A percentile compares a stretch with the other conserved stretches of the same genome.
Conservation (phyloP, 2,113 vertebrate species). For the Trochalopteron elliotii region DNA sequence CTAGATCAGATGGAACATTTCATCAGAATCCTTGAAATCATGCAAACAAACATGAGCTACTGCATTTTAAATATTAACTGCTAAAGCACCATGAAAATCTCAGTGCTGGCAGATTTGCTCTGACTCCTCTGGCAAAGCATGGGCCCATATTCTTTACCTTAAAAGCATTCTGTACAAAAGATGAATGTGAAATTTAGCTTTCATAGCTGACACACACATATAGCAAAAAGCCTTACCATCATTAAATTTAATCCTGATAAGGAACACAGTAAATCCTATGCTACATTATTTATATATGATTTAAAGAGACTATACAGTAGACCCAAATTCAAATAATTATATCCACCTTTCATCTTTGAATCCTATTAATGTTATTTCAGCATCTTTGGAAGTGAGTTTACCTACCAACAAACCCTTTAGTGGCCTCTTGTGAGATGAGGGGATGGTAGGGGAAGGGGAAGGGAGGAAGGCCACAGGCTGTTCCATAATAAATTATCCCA, state of each 20-base stretch:
- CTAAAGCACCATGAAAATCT: slow-evolving; percentile 17
- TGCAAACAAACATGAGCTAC: slow-evolving; percentile 2
- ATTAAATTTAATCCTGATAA: neutral
- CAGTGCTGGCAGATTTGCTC: neutral
- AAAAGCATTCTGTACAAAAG: neutral
- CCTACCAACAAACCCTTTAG: neutral
- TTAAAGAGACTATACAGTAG: neutral
- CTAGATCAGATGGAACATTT: slow-evolving; percentile 33
- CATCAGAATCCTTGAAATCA: slow-evolving; percentile 29
- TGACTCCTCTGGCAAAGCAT: neutral
- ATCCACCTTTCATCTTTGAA: neutral
- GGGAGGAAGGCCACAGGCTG: neutral
- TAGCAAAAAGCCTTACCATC: neutral
- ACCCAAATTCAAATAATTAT: neutral
- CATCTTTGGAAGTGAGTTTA: neutral
- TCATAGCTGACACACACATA: neutral
- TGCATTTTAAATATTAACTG: slow-evolving; percentile 46
- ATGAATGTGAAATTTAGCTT: slow-evolving; percentile 6
- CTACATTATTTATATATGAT: neutral
- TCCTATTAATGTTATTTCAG: neutral
- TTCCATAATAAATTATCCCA: neutral
- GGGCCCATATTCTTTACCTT: neutral
- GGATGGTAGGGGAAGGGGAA: no score
- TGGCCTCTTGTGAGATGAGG: no score
- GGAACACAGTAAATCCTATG: neutral